phyloP scores from a whole-genome alignment of 2,888 invertebrate species.

The Platycheirus albimanus region DNA sequence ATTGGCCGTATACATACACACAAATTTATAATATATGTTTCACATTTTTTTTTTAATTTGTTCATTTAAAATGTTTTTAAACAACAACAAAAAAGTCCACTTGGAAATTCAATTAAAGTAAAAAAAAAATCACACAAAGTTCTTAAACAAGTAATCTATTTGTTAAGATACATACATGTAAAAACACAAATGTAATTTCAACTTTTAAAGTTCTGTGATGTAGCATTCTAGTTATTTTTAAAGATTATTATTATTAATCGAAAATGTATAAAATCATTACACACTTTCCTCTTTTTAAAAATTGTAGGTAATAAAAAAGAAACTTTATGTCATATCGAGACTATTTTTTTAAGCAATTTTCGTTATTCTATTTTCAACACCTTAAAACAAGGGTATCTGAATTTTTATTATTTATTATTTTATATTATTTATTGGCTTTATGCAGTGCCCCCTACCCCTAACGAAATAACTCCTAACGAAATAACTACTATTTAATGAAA shows the following conservation, averaged over 20 bases:
- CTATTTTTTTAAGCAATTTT: no score
- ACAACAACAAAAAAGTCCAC: slow-evolving; percentile 24
- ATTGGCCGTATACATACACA: no score
- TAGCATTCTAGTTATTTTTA: slow-evolving; percentile 80
- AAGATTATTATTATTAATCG: slow-evolving; percentile 75
- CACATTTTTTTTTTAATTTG: not conserved
- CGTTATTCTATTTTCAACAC: no score
- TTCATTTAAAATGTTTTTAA: slow-evolving; percentile 20
- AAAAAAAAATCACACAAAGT: slow-evolving; percentile 8
- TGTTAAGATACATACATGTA: slow-evolving; percentile 28
- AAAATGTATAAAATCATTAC: slow-evolving; percentile 40
- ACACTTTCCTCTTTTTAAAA: slow-evolving; percentile 56
- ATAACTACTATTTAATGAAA: no score
- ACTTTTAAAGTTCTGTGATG: slow-evolving; percentile 78
- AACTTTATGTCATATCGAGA: slow-evolving; percentile 8
- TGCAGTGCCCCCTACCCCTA: no score
- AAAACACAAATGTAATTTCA: slow-evolving; percentile 28
- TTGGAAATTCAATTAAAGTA: not conserved
- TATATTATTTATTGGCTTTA: no score
- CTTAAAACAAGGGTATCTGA: no score
- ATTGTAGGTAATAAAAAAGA: slow-evolving; percentile 52
- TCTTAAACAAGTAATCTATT: slow-evolving; percentile 15
- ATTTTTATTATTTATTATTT: no score
- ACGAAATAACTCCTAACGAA: no score
- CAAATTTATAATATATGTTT: no score